These are phyloP conservation scores for Antitype chi DNA, from an alignment of 2,888 invertebrate genomes.

Conservation along the genomic window DNA sequence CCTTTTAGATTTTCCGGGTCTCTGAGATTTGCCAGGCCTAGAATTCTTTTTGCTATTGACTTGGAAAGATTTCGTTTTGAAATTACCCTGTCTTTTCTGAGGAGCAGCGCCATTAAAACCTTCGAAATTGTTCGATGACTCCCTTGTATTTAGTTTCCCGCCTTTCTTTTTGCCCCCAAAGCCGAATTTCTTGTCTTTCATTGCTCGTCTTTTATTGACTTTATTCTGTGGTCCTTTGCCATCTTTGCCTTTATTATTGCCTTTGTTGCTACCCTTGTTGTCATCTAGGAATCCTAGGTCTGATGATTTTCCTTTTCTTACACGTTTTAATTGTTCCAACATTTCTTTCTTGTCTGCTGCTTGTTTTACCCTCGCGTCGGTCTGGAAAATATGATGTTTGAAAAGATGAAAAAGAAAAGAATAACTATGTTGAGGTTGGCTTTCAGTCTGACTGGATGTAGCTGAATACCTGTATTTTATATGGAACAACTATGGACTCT, in stretches of 20 bases:
- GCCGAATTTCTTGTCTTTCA: constrained; percentile 97
- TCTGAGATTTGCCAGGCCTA: constrained; percentile 71
- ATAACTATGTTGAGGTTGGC: neutral
- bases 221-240: constrained; percentile 79
- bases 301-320: constrained; percentile 95
- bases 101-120: constrained; percentile 87
- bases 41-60: constrained; percentile 82
- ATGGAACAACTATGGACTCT: neutral
- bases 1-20: constrained; percentile 90
- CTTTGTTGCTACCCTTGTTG: constrained; percentile 80
- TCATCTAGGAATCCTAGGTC: constrained; percentile 96
- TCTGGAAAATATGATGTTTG: constrained; percentile 85
- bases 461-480: neutral
- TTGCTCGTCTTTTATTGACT: constrained; percentile 88
- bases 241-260: constrained; percentile 71
- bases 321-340: constrained; percentile 98
- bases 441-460: neutral
- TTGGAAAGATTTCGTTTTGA: constrained; percentile 84
- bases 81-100: constrained; percentile 81
- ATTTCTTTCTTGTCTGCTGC: constrained; percentile 97
- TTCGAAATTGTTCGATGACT: constrained; percentile 93
- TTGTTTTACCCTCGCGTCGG: constrained; percentile 95
- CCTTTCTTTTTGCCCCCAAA: constrained; percentile 99
- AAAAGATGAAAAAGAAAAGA: neutral
- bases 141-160: constrained; percentile 95